These are phyloP conservation scores for Pseudocheirus occidentalis DNA, from an alignment of 2,797 vertebrate species.

Conservation along the genomic window DNA sequence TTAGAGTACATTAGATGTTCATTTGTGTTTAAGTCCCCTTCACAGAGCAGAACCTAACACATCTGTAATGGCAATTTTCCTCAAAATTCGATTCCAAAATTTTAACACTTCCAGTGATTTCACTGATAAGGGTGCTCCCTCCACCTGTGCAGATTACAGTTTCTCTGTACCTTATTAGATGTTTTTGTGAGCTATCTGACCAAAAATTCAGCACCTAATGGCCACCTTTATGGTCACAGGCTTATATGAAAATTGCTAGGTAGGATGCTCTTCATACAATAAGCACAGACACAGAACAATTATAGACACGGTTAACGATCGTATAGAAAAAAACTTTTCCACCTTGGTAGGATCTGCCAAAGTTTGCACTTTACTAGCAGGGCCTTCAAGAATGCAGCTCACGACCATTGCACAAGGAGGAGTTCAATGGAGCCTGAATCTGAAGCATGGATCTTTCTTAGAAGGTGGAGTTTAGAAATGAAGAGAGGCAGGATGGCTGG, in stretches of 20 bases:
- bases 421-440: not conserved
- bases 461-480: constrained; percentile 3
- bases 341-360: not conserved
- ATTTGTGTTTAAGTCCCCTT: not conserved
- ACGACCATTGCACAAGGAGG: not conserved
- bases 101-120: not conserved
- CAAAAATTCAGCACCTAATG: not conserved
- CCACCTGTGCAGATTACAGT: not conserved
- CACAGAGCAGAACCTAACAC: not conserved
- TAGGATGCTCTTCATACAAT: not conserved
- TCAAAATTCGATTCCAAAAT: constrained; percentile 28
- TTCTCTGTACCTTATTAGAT: not conserved
- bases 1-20: not conserved
- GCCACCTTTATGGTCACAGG: not conserved
- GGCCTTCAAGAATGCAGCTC: too few species aligned
- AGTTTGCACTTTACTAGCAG: not conserved
- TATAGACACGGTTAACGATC: not conserved
- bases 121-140: not conserved
- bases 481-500: not conserved
- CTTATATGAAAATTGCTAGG: not conserved
- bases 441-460: not conserved
- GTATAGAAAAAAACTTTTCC: not conserved
- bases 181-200: not conserved
- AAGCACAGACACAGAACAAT: not conserved
- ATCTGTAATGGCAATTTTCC: not conserved